Base-by-base conservation (phyloP, 1,140 invertebrate genomes). In the Manduca sexta region DNA sequence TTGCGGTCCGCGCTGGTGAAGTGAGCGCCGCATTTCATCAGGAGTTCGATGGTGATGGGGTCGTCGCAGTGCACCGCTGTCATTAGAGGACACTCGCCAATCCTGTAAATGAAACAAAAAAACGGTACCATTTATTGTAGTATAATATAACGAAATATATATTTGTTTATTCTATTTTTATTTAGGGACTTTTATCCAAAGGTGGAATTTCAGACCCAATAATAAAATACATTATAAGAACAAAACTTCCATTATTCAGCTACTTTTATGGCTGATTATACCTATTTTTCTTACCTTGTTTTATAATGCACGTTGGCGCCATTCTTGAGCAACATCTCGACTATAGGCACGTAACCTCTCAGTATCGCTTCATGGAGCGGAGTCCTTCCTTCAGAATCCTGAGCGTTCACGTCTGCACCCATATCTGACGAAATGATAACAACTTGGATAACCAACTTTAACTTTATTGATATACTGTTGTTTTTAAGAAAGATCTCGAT, bases 261-360 rank as follows among this genome's bases (percentile, higher is more conserved):
- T n/a, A n/a, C n/a, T n/a, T n/a, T n/a, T n/a, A 2, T 40, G 18
- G 18, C 45, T 37, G 18, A 21, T n/a, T n/a, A n/a, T n/a, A 40
- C 10, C 3, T 5, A 17, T 40, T 6, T 17, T 17, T 16, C 43
- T 62, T 77, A 87, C 74, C 86, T 87, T 62, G 94, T 94, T 67
- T 91, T 91, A 29, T 90, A 83, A 60, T 97, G 95, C n/a, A 97
- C 93, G 43, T 91, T 94, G 0, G 94, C 94, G 1, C 96, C 96
- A 60, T 94, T 90, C 34, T 90, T 87, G 13, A 98, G 77, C 6
- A 98, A 83, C 82, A 91, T 92, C 52, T 92, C 88, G 0, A 97
- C 92, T 0, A 94, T 86, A 1, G 88, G 60, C 0, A 90, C 38
- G 54, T 93, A 90, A 0, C 94, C 95, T 58, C 92, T 87, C 33